A percentile compares a stretch with the other conserved stretches of the same genome.
phyloP scores from a whole-genome alignment of 2,113 vertebrate genomes.

The Chitala chitala region DNA sequence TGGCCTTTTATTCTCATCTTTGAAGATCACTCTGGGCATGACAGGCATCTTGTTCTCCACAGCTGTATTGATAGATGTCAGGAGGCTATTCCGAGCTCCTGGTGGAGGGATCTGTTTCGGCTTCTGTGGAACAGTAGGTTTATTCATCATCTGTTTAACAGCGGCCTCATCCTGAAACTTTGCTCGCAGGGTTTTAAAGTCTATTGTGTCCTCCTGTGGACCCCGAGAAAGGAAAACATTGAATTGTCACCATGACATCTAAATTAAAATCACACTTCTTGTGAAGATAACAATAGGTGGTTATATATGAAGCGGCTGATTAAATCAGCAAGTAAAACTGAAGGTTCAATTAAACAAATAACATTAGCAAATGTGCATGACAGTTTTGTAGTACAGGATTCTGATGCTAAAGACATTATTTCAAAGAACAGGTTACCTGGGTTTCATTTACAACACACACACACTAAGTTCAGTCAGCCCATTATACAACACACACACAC shows the following conservation, averaged over 20 bases:
- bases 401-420: too few relatives aligned
- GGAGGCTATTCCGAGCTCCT: constrained; percentile 51
- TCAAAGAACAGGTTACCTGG: too few relatives aligned
- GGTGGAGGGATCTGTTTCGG: constrained; percentile 45
- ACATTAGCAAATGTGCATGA: not conserved
- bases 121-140: constrained; percentile 55
- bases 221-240: constrained; percentile 15
- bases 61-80: constrained; percentile 46
- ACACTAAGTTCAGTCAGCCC: too few relatives aligned
- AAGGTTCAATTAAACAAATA: not conserved
- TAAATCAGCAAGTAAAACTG: not conserved
- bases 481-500: too few relatives aligned
- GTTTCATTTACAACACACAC: too few relatives aligned
- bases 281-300: too few relatives aligned
- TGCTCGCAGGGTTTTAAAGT: constrained; percentile 56
- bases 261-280: too few relatives aligned
- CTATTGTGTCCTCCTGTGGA: constrained; percentile 44
- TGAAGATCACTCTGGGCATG: constrained; percentile 59
- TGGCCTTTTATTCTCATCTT: constrained; percentile 43
- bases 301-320: not conserved
- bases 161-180: constrained; percentile 53
- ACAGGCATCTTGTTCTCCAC: constrained; percentile 25
- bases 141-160: constrained; percentile 43
- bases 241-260: not conserved
- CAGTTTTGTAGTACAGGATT: too few relatives aligned